phyloP scores from a whole-genome alignment of 1,140 invertebrate genomes.

The Caenorhabditis brenneri region DNA sequence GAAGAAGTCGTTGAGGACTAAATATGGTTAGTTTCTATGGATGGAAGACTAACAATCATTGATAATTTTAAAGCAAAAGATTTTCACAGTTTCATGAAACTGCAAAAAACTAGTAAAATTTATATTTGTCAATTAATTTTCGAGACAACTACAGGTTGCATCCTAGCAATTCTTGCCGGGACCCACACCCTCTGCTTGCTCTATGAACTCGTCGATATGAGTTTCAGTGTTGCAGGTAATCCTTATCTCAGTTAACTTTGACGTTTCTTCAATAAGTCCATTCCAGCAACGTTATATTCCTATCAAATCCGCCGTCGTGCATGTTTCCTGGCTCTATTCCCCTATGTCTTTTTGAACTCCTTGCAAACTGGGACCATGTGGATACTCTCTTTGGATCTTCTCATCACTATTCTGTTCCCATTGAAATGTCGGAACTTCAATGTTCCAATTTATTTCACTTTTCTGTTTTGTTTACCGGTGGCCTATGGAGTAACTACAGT shows the following conservation, averaged over 20 bases:
- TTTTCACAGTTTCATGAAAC: no score
- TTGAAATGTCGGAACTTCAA: conserved; percentile 12
- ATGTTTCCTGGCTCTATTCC: not conserved
- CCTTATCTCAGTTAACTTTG: not conserved
- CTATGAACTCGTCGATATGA: not conserved
- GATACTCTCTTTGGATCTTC: not conserved
- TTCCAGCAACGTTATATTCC: not conserved
- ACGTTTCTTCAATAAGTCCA: not conserved
- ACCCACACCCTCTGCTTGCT: not conserved
- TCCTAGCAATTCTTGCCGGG: not conserved
- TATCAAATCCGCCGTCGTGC: not conserved
- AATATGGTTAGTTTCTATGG: not conserved
- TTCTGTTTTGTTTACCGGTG: not conserved
- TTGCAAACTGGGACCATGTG: conserved; percentile 13
- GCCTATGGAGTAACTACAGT: not conserved
- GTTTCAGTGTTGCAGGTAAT: not conserved
- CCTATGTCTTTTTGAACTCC: not conserved
- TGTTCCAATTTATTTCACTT: not conserved
- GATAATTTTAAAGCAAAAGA: no score
- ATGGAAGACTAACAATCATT: not conserved
- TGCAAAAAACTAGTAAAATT: no score
- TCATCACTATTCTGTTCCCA: conserved; percentile 4
- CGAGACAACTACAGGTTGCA: not conserved
- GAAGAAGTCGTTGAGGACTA: conserved; percentile 12
- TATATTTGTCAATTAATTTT: not conserved